A percentile compares a stretch with the other conserved stretches of the same genome.
phyloP scores from a whole-genome alignment of 2,797 vertebrate genomes.

The Hoplostethus mediterraneus region DNA sequence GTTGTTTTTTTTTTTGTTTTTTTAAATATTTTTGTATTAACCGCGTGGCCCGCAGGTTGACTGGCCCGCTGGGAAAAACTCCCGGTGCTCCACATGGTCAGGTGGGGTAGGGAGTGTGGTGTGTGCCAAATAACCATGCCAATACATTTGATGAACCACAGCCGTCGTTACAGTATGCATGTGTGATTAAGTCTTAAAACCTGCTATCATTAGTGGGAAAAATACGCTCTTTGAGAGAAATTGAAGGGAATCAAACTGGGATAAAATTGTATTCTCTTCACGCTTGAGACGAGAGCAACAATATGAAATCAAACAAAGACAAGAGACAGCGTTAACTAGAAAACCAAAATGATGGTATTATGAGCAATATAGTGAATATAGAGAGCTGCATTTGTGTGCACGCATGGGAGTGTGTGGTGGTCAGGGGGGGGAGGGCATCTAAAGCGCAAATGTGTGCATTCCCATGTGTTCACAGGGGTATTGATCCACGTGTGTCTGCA shows the following conservation, averaged over 20 bases:
- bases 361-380: no score
- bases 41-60: background rate
- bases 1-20: no score
- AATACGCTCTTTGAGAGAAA: no score
- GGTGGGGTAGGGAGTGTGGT: background rate
- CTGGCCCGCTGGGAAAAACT: background rate
- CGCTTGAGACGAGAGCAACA: no score
- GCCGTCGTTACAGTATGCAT: background rate
- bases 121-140: background rate
- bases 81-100: background rate
- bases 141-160: background rate
- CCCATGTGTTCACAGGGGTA: constrained; percentile 64
- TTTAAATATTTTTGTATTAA: no score
- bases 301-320: constrained; percentile 1
- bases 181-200: no score
- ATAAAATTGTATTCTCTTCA: no score
- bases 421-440: constrained; percentile 54
- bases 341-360: no score
- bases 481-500: constrained; percentile 31
- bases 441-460: constrained; percentile 65
- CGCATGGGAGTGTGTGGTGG: constrained; percentile 42
- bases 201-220: no score
- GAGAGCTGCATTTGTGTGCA: no score
- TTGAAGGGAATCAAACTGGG: no score
- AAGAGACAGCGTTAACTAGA: constrained; percentile 13